Evolutionary conservation across 2,113 vertebrate species (phyloP), one percentile per base, ranked within the genome.

Genomic region (Oryzias woworae): DNA sequence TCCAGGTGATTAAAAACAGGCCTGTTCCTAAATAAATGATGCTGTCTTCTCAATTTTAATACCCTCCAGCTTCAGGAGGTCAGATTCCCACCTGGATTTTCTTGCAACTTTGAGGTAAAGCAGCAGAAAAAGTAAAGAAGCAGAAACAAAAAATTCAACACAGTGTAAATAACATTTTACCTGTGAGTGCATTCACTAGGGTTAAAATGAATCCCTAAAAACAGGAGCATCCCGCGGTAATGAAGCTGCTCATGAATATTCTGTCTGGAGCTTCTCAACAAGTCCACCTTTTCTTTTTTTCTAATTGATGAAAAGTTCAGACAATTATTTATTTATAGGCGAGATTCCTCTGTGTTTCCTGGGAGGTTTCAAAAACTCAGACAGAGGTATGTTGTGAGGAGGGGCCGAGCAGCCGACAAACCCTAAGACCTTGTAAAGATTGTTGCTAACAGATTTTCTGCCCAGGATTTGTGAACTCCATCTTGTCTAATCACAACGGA

Each of bases 401-500:
- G 73, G 62, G 53, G 77, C 66, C 44, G 53, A 53, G 64, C 71
- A 26, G 62, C 53, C 47, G 73, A 72, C 69, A 72, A 78, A 86
- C 84, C 77, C 81, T 62, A 72, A 91, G 88, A 91, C 90, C 88
- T 91, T 91, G 88, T 90, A 91, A 84, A 92, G 88, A 92, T 88
- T 62, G 82, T 82, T 88, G 66, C 83, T 77, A 89, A 90, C 89
- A 90, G 58, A 62, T 88, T 88, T 91, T 85, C 89, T 88, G 61
- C 68, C 61, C 77, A 85, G 90, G 89, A 87, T 91, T 88, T 89
- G 81, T 78, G 73, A 83, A 84, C 85, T 87, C 84, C 85, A 81
- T 88, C 85, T 84, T 74, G 14, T 71, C 83, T 91, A 92, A 92
- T 92, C 92, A 89, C 92, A 91, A 84, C 87, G 91, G 91, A 92